Conservation (phyloP, 2,113 vertebrate species). For the Pangasianodon hypophthalmus region DNA sequence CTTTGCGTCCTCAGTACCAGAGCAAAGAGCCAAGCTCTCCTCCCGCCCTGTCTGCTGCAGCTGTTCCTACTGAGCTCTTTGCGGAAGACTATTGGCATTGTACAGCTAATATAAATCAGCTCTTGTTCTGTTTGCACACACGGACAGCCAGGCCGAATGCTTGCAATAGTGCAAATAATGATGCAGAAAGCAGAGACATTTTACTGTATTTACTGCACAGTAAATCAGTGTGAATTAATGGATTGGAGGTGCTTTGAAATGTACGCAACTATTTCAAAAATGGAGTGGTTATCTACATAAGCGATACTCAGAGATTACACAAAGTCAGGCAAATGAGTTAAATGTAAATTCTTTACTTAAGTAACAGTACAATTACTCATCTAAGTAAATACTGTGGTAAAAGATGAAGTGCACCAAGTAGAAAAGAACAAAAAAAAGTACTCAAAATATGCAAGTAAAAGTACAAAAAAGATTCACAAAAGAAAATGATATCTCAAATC, state of each 20-base stretch:
- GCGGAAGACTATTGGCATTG: constrained; percentile 40
- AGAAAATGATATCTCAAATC: neutral
- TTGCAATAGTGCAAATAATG: constrained; percentile 26
- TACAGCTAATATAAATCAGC: constrained; percentile 48
- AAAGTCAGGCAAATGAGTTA: neutral
- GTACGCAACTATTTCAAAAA: neutral
- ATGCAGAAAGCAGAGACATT: neutral
- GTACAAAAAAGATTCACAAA: neutral
- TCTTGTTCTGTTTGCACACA: constrained; percentile 32
- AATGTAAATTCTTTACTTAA: neutral
- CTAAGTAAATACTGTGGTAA: neutral
- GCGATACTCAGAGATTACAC: neutral
- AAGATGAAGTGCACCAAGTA: neutral
- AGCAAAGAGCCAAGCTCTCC: constrained; percentile 42
- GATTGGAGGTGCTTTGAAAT: neutral
- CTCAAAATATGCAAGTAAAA: neutral
- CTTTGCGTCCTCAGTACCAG: constrained; percentile 47
- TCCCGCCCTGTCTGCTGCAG: constrained; percentile 60
- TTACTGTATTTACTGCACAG: constrained; percentile 2
- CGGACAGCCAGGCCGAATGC: constrained; percentile 28
- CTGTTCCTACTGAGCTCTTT: constrained; percentile 64
- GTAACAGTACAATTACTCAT: neutral
- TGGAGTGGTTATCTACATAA: neutral
- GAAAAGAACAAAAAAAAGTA: neutral
- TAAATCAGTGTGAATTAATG: neutral